Evolutionary conservation across 1,140 invertebrate species (phyloP).

Genomic region (Brevipalpus yothersi): DNA sequence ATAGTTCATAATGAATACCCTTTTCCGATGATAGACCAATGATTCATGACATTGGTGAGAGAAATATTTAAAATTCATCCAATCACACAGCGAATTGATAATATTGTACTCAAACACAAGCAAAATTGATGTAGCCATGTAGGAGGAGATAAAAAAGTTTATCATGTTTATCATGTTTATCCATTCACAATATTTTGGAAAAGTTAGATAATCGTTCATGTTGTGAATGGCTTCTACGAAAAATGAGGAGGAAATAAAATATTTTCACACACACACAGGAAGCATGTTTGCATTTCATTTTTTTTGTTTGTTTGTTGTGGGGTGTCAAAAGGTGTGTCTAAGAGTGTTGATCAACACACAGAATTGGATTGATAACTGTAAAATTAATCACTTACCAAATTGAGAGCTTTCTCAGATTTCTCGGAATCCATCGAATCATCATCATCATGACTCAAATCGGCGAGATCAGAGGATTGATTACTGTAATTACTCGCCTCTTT

Average conservation of each 20-base stretch:
- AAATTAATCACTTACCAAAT: not conserved
- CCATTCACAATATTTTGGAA: not conserved
- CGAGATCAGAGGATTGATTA: not conserved
- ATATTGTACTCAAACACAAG: too few relatives aligned
- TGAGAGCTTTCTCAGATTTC: not conserved
- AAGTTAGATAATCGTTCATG: not conserved
- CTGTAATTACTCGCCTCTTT: not conserved
- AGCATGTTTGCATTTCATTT: too few relatives aligned
- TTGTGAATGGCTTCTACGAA: not conserved
- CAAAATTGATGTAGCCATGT: too few relatives aligned
- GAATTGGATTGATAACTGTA: not conserved
- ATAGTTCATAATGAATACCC: too few relatives aligned
- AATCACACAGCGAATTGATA: too few relatives aligned
- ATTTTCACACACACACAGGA: too few relatives aligned
- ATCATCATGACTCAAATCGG: not conserved
- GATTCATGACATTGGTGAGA: too few relatives aligned
- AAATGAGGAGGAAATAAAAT: not conserved
- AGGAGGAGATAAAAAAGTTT: too few relatives aligned
- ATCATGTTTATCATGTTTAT: too few relatives aligned
- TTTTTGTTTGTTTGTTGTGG: not conserved
- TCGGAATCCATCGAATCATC: not conserved
- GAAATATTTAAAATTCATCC: too few relatives aligned
- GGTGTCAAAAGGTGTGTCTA: not conserved
- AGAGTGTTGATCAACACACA: not conserved
- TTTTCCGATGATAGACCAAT: too few relatives aligned